phyloP scores from a whole-genome alignment of 92 coral and sea anemone species.

The Porites lobata region DNA sequence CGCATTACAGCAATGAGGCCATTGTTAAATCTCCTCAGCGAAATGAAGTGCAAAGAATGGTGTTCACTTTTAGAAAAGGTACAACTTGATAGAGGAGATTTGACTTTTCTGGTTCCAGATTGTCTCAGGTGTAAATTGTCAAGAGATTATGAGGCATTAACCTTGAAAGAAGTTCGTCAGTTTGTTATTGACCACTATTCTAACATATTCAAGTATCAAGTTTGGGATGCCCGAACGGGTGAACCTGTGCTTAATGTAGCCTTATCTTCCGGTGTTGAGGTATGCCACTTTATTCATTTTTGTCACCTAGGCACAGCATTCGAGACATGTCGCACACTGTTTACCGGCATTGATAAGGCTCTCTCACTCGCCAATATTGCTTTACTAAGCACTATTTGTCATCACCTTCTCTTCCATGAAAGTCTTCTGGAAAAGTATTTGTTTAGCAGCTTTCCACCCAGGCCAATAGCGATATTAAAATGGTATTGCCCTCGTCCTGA shows the following conservation, averaged over 20 bases:
- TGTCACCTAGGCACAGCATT: background rate
- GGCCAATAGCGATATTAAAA: too few species aligned
- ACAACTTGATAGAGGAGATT: too few species aligned
- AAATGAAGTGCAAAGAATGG: too few species aligned
- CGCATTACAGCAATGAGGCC: too few species aligned
- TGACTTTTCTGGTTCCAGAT: too few species aligned
- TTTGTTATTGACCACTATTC: background rate
- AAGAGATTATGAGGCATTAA: background rate
- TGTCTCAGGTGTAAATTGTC: background rate
- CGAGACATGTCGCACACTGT: too few species aligned
- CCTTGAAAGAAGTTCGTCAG: background rate
- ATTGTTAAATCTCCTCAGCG: too few species aligned
- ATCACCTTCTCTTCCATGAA: background rate
- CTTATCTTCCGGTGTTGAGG: background rate
- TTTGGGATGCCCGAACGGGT: constrained; percentile 3
- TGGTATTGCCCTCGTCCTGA: too few species aligned
- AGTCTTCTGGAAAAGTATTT: background rate
- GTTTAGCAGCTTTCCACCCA: too few species aligned
- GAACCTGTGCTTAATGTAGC: background rate
- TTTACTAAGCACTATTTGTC: background rate
- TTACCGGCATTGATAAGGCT: too few species aligned
- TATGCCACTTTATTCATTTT: background rate
- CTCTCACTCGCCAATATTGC: background rate
- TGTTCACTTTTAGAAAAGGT: too few species aligned
- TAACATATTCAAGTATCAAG: background rate